Evolutionary conservation across 2,113 vertebrate genomes (phyloP).

Genomic region (Corythaixoides concolor): DNA sequence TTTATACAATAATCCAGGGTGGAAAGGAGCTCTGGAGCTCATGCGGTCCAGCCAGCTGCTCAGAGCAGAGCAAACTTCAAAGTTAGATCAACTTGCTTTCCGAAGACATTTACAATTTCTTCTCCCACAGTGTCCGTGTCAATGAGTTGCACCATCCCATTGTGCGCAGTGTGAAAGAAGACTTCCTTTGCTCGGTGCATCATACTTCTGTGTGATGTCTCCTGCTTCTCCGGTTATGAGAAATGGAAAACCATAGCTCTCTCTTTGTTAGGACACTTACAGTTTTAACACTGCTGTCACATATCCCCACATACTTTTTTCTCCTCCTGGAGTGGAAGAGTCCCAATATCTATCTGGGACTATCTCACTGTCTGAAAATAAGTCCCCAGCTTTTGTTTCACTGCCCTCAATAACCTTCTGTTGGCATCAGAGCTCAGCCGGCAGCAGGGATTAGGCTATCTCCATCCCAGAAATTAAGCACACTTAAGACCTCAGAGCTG

Average conservation of each 20-base stretch:
- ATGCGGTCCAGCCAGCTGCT: neutral
- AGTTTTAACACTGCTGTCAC: neutral
- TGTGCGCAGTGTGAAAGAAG: neutral
- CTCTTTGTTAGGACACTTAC: neutral
- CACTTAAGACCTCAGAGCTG: rapidly evolving
- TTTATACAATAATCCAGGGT: neutral
- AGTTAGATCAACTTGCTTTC: neutral
- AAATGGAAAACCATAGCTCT: neutral
- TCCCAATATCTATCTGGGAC: neutral
- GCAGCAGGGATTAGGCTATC: neutral
- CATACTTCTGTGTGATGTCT: rapidly evolving
- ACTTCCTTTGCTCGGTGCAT: neutral
- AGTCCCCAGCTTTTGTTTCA: neutral
- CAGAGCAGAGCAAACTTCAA: neutral
- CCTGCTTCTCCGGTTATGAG: neutral
- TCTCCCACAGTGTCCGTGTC: neutral
- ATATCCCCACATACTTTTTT: neutral
- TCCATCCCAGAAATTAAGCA: neutral
- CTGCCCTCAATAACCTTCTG: neutral
- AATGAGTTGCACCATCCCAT: rapidly evolving
- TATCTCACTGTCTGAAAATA: neutral
- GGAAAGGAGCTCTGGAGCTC: neutral
- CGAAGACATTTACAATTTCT: neutral
- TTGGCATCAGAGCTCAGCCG: neutral
- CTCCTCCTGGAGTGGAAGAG: neutral